Evolutionary conservation across 2,888 invertebrate species (phyloP).

Genomic region (Tigriopus californicus): DNA sequence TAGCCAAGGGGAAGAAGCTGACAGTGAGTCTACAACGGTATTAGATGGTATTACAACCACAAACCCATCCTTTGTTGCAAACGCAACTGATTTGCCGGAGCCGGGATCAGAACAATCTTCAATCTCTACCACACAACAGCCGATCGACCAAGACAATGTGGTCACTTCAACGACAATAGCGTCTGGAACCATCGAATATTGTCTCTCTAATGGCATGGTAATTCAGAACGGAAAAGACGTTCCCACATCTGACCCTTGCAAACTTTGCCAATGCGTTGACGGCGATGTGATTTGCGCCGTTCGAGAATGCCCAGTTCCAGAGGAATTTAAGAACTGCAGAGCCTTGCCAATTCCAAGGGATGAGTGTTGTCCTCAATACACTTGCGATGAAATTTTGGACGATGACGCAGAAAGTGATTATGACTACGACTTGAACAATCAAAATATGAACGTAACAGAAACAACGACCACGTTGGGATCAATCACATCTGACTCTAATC

Average conservation of each 20-base stretch:
- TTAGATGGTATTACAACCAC: no score
- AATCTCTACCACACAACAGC: background rate
- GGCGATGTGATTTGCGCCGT: slow-evolving; percentile 18
- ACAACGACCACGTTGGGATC: no score
- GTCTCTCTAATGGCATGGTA: slow-evolving; percentile 17
- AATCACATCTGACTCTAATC: no score
- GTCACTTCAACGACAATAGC: background rate
- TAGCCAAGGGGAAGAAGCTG: background rate
- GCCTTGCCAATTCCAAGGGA: background rate
- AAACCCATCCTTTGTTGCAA: no score
- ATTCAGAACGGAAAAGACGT: slow-evolving; percentile 18
- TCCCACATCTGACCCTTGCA: slow-evolving; percentile 18
- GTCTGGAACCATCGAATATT: slow-evolving; percentile 3
- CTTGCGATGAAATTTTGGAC: slow-evolving; percentile 3
- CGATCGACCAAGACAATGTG: background rate
- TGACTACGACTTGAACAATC: no score
- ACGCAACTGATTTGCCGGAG: no score
- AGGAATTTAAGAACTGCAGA: slow-evolving; percentile 16
- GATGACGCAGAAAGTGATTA: background rate
- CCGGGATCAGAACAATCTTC: no score
- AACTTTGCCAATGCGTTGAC: slow-evolving; percentile 17
- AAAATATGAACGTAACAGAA: no score
- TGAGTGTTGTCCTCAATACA: slow-evolving; percentile 13
- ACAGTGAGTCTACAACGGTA: no score
- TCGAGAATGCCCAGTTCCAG: slow-evolving; percentile 16